These are phyloP conservation scores for Macroglossus sobrinus DNA, from an alignment of 2,113 vertebrate genomes.

Conservation along the genomic window DNA sequence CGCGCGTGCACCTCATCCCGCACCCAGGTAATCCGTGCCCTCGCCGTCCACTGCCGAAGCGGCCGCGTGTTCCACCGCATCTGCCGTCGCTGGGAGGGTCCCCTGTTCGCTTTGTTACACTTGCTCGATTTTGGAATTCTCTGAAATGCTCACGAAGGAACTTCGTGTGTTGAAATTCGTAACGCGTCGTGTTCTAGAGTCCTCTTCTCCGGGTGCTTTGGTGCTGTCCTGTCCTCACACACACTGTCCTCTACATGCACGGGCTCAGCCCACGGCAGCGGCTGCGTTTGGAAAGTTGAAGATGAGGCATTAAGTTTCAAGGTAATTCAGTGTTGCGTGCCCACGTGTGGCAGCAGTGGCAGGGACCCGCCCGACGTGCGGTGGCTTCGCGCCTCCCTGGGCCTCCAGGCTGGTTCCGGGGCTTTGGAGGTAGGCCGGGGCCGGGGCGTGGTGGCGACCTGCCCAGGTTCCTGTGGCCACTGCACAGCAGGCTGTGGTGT, in stretches of 20 bases:
- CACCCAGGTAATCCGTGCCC: conserved; percentile 62
- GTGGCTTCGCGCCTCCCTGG: not conserved
- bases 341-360: not conserved
- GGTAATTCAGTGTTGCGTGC: not conserved
- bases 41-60: not conserved
- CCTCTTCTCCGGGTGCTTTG: not conserved
- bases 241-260: not conserved
- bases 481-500: not conserved
- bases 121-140: not conserved
- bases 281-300: not conserved
- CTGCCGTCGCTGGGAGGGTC: not conserved
- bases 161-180: not conserved
- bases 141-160: not conserved
- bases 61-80: not conserved
- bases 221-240: not conserved
- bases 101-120: not conserved
- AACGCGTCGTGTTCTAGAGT: not conserved
- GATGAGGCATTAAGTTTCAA: not conserved
- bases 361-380: not conserved
- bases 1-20: conserved; percentile 70
- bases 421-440: not conserved
- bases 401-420: not conserved
- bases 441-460: not conserved
- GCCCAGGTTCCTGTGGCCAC: not conserved
- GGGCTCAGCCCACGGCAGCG: not conserved